phyloP scores from a whole-genome alignment of 2,888 invertebrate species.

The Strigamia maritima region DNA sequence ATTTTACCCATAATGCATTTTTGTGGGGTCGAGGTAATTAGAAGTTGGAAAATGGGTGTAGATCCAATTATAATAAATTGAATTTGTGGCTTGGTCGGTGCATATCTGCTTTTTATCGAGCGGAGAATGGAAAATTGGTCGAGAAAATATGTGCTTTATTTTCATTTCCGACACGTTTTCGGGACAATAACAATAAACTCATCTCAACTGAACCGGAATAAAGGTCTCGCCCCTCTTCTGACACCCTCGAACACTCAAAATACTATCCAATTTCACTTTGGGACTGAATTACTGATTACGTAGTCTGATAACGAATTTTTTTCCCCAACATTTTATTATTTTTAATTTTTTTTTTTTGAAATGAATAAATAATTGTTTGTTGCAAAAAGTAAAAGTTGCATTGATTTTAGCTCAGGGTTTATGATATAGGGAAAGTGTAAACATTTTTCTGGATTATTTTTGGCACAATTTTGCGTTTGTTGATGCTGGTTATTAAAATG shows the following conservation, averaged over 20 bases:
- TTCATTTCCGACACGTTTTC: neutral
- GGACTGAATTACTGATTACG: too few species aligned
- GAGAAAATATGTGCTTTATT: constrained; percentile 4
- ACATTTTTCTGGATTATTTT: too few species aligned
- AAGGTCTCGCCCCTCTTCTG: neutral
- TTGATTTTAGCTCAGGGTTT: too few species aligned
- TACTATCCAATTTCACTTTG: neutral
- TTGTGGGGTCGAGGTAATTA: constrained; percentile 30
- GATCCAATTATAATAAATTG: constrained; percentile 34
- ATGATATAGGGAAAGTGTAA: too few species aligned
- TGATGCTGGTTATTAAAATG: too few species aligned
- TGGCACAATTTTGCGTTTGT: too few species aligned
- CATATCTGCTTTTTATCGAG: constrained; percentile 32
- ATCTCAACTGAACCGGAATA: neutral
- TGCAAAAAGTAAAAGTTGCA: too few species aligned
- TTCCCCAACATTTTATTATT: too few species aligned
- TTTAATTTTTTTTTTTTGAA: too few species aligned
- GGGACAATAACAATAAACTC: neutral
- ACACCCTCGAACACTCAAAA: neutral
- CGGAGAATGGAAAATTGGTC: neutral
- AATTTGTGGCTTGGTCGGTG: constrained; percentile 31
- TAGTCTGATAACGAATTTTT: too few species aligned
- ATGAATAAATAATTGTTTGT: too few species aligned
- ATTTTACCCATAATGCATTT: constrained; percentile 32
- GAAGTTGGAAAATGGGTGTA: constrained; percentile 32